Percentiles rank a stretch among this genome's conserved stretches.
Evolutionary conservation across 1,140 invertebrate genomes (phyloP).

Genomic region (Drosophila santomea): DNA sequence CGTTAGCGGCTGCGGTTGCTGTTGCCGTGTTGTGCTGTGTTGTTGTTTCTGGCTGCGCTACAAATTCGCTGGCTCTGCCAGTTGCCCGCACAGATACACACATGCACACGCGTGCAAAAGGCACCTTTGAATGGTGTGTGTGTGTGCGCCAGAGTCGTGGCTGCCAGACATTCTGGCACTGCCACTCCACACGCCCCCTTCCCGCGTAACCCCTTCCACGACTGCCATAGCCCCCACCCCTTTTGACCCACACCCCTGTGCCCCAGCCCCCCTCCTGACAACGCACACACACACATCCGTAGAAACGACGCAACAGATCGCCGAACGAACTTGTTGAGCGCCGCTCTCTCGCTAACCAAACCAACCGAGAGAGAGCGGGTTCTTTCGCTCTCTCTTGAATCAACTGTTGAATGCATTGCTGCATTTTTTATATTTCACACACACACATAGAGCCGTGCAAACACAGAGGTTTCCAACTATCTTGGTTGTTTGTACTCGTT

Average conservation of each 20-base stretch:
- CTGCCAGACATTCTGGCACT: constrained; percentile 83
- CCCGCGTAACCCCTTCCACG: not conserved
- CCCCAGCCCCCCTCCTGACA: not conserved
- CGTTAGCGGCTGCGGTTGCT: constrained; percentile 41
- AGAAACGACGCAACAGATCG: constrained; percentile 52
- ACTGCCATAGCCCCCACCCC: constrained; percentile 4
- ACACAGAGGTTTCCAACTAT: constrained; percentile 11
- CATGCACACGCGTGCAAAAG: not conserved
- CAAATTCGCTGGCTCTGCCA: constrained; percentile 75
- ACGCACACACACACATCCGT: constrained; percentile 7
- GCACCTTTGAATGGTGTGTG: constrained; percentile 5
- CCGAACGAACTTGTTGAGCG: constrained; percentile 73
- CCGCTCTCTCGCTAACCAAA: constrained; percentile 15
- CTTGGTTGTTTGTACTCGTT: constrained; percentile 38
- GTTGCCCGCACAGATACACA: constrained; percentile 44
- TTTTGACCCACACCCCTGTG: constrained; percentile 25
- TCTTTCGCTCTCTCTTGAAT: constrained; percentile 41
- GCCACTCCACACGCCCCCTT: constrained; percentile 32
- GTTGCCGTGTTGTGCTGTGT: constrained; percentile 37
- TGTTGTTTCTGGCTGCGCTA: constrained; percentile 65
- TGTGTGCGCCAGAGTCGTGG: constrained; percentile 64
- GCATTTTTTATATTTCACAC: constrained; percentile 52
- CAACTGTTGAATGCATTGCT: constrained; percentile 78
- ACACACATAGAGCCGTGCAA: constrained; percentile 6
- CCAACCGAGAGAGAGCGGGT: too few relatives aligned